Conservation (phyloP, 2,113 vertebrate genomes). For the Eptesicus fuscus region DNA sequence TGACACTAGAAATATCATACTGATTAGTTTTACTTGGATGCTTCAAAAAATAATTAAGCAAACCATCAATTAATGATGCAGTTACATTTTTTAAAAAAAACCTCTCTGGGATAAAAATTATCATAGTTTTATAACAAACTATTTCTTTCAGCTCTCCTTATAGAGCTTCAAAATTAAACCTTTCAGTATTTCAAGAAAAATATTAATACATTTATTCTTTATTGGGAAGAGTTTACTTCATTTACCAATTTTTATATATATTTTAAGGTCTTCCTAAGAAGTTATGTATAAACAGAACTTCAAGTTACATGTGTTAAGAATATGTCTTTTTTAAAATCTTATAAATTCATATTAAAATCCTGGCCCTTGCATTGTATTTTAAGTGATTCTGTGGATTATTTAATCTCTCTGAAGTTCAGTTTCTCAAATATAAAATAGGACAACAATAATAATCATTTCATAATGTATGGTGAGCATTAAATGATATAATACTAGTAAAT, state of each 20-base stretch:
- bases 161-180: background rate
- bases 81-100: constrained; percentile 25
- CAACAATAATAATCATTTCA: background rate
- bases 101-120: background rate
- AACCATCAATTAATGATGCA: constrained; percentile 47
- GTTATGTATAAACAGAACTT: background rate
- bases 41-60: constrained; percentile 44
- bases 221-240: background rate
- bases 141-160: background rate
- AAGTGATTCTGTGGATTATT: background rate
- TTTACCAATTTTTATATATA: background rate
- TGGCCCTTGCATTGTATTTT: background rate
- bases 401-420: background rate
- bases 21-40: constrained; percentile 46
- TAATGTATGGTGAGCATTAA: background rate
- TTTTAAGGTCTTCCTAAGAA: background rate
- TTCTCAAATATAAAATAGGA: background rate
- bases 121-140: constrained; percentile 9
- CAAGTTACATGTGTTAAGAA: background rate
- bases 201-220: background rate
- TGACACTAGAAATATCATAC: constrained; percentile 40
- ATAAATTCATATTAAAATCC: background rate
- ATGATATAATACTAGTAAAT: background rate
- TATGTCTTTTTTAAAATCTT: background rate
- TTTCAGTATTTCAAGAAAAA: constrained; percentile 32